Conservation (phyloP, 1,140 invertebrate species). For the Arion vulgaris region DNA sequence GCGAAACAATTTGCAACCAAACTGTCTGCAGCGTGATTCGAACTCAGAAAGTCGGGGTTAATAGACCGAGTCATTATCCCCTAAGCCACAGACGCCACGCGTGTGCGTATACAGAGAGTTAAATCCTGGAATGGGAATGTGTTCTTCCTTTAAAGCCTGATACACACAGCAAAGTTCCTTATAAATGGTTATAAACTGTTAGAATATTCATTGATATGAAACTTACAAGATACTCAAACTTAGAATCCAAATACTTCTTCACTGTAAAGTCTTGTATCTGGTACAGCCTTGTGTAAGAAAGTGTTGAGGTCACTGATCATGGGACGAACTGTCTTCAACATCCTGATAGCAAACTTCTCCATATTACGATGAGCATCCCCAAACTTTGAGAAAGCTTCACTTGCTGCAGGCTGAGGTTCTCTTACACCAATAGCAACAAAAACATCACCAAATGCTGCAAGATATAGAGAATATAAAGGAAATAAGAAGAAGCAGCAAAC, state of each 20-base stretch:
- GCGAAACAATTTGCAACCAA: too few relatives aligned
- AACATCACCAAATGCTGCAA: conserved; percentile 90
- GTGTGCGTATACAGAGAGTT: too few relatives aligned
- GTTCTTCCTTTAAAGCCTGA: too few relatives aligned
- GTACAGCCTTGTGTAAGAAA: conserved; percentile 96
- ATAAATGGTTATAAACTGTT: too few relatives aligned
- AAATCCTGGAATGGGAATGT: too few relatives aligned
- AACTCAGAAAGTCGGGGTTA: too few relatives aligned
- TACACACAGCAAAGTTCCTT: too few relatives aligned
- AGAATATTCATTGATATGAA: neutral
- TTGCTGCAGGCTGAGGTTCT: conserved; percentile 94
- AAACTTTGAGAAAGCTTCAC: conserved; percentile 95
- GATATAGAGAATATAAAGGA: too few relatives aligned
- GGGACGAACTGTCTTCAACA: conserved; percentile 93
- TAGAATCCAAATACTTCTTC: conserved; percentile 95
- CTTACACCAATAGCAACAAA: conserved; percentile 94
- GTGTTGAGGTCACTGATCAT: conserved; percentile 94
- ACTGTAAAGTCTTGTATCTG: conserved; percentile 97
- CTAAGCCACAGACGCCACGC: too few relatives aligned
- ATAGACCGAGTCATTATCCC: too few relatives aligned
- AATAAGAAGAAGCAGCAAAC: too few relatives aligned
- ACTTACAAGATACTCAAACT: conserved; percentile 93
- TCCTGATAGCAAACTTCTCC: conserved; percentile 91
- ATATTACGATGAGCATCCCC: conserved; percentile 94
- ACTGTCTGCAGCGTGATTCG: too few relatives aligned